Conservation (phyloP, 2,797 vertebrate species). For the Falco novaeseelandiae region DNA sequence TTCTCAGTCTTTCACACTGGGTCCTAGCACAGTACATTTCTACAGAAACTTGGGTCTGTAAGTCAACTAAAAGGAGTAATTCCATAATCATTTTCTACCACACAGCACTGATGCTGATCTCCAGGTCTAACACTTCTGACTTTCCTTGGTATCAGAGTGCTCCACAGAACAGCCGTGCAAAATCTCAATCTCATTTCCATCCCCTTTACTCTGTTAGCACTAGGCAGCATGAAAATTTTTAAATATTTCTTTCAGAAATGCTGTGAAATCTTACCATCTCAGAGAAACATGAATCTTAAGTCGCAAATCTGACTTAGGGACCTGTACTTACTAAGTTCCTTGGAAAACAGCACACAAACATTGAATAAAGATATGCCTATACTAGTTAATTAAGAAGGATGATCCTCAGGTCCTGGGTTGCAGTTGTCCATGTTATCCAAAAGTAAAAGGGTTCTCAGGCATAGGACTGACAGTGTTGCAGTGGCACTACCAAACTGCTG, state of each 20-base stretch:
- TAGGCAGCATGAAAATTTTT: background rate
- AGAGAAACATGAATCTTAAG: background rate
- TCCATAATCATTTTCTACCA: background rate
- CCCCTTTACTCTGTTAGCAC: background rate
- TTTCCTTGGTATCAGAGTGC: background rate
- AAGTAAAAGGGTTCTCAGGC: background rate
- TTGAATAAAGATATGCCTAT: background rate
- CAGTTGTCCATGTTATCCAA: background rate
- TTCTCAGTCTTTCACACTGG: background rate
- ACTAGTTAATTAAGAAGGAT: background rate
- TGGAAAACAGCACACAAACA: background rate
- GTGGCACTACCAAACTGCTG: fast-evolving
- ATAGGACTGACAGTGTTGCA: background rate
- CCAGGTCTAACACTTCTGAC: background rate
- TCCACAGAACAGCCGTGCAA: background rate
- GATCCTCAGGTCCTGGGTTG: background rate
- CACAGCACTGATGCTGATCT: background rate
- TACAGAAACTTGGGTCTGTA: background rate
- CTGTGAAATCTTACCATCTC: background rate
- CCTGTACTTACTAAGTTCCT: background rate
- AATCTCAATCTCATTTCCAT: background rate
- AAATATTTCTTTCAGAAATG: background rate
- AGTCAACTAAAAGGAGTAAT: background rate
- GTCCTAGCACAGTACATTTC: background rate
- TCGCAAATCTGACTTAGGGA: background rate